Evolutionary conservation across 2,888 invertebrate genomes (phyloP), one percentile per base, ranked within the genome.

Genomic region (Taphrorychus bicolor): DNA sequence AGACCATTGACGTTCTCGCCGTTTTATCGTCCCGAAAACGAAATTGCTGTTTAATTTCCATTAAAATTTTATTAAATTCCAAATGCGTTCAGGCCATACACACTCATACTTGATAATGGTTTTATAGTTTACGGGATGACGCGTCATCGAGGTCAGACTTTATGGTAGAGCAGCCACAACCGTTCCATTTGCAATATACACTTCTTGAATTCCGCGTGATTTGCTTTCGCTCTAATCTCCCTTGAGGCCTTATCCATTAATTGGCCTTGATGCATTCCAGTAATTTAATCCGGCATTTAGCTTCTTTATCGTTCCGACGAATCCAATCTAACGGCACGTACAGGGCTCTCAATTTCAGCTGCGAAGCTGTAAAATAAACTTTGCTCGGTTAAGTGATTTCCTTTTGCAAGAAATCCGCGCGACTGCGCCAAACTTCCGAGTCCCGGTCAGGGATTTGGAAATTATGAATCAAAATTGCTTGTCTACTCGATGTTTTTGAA

Each of bases 321-420:
- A 67, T 67, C 53, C 66, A 62, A 67, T 67, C 66, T 67, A 62
- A 57, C 62, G 52, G 58, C 69, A 69, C 60, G 65, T 60, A 63
- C 61, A 22, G 45, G 49, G 54, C 59, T 65, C 62, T 65, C 65
- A 69, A 69, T 69, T 69, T 69, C 65, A 69, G 61, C 69, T 65
- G 22, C 42, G 56, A 69, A 65, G 68, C 64, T 69, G 65, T 60
- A 69, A 69, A 69, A 69, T 65, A 69, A 69, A 69, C 69, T 60
- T 58, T 65, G 69, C 54, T 53, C 54, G 60, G 59, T 69, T 61
- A 69, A 69, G 69, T 65, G 65, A 69, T 65, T 65, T 69, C 61
- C 32, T 52, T 65, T 65, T 59, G 21, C 54, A 54, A 45, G 41
- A n/a, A 22, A 52, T 18, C 52, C 19, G 11, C 52, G 52, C 52